phyloP scores from a whole-genome alignment of 2,113 vertebrate species.

The Mormyrus iriodes region DNA sequence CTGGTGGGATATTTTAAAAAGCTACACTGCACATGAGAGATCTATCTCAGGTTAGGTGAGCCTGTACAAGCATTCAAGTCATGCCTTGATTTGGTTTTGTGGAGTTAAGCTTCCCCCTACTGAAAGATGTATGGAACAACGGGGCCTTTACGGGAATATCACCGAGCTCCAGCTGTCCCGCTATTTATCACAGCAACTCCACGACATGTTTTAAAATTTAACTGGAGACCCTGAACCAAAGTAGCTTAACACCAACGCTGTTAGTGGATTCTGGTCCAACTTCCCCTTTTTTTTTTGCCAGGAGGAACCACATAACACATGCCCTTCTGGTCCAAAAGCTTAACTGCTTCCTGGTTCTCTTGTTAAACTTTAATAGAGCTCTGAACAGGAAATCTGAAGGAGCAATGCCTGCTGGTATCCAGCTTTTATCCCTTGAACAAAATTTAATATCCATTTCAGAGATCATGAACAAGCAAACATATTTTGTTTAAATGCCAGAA shows the following conservation, averaged over 20 bases:
- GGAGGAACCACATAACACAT: background rate
- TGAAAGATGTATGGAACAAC: slow-evolving; percentile 11
- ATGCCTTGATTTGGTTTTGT: background rate
- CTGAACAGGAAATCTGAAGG: background rate
- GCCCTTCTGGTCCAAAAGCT: background rate
- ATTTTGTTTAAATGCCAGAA: background rate
- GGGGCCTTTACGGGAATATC: background rate
- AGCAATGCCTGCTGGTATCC: background rate
- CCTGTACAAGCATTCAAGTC: background rate
- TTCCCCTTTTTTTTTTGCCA: background rate
- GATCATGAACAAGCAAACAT: background rate
- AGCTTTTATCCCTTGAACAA: background rate
- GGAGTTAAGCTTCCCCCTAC: slow-evolving; percentile 25
- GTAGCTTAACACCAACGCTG: background rate
- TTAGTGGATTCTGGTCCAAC: background rate
- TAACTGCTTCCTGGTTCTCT: background rate
- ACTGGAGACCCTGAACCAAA: background rate
- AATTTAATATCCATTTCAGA: background rate
- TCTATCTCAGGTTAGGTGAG: background rate
- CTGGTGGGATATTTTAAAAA: background rate
- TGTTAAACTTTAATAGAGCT: background rate
- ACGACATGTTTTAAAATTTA: background rate
- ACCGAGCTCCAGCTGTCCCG: background rate
- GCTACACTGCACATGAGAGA: background rate
- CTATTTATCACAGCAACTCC: background rate